These are phyloP conservation scores for Hydropsyche betteni DNA, from an alignment of 2,888 invertebrate species.

Conservation along the genomic window DNA sequence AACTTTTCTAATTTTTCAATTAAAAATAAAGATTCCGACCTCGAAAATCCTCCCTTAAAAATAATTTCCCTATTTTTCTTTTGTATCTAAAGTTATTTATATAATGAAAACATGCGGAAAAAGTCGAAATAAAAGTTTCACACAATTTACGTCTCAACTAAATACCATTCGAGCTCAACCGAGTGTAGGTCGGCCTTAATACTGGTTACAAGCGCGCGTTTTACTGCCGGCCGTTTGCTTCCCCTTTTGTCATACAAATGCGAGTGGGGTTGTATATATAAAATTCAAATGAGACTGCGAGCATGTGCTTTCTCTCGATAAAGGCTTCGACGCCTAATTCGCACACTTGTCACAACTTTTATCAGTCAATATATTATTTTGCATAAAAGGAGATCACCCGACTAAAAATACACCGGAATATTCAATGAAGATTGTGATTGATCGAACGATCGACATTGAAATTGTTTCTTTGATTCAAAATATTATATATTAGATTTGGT, in stretches of 20 bases:
- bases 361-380: slow-evolving; percentile 4
- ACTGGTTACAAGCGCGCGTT: neutral
- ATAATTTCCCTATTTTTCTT: too few relatives aligned
- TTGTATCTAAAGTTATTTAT: too few relatives aligned
- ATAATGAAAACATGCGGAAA: too few relatives aligned
- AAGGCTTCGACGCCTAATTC: slow-evolving; percentile 8
- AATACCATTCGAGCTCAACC: too few relatives aligned
- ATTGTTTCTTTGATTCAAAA: neutral
- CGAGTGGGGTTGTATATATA: slow-evolving; percentile 13
- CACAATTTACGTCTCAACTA: too few relatives aligned
- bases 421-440: neutral
- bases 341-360: slow-evolving; percentile 5
- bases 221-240: slow-evolving; percentile 37
- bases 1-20: too few relatives aligned
- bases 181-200: too few relatives aligned
- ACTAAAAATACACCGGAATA: neutral
- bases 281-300: slow-evolving; percentile 35
- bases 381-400: neutral
- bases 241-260: slow-evolving; percentile 39
- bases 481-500: too few relatives aligned
- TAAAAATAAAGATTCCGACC: too few relatives aligned
- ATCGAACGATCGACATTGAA: neutral
- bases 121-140: too few relatives aligned
- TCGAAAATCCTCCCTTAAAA: too few relatives aligned
- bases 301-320: slow-evolving; percentile 25